Evolutionary conservation across 2,797 vertebrate genomes (phyloP), one percentile per base, ranked within the genome.

Genomic region (Fundulus diaphanus): DNA sequence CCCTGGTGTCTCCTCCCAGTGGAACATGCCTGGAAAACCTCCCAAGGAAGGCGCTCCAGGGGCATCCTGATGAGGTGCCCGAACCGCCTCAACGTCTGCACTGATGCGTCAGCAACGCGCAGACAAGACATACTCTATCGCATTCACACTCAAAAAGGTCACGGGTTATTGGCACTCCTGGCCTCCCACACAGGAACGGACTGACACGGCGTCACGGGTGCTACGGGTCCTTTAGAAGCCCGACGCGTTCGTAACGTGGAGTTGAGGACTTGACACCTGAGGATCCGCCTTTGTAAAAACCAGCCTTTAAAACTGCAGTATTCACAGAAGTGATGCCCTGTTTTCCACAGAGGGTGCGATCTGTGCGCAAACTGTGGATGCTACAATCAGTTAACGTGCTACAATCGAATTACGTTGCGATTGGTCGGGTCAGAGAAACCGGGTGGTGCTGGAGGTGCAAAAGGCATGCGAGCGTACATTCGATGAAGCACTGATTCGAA

Each of bases 401-500:
- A 94, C 92, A 92, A 90, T 94, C 86, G 73, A 80, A 91, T 86
- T 79, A 82, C 71, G 78, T 88, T 82, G 86, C 52, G 81, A 82
- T 86, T 70, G 79, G 80, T 79, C 75, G 73, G 68, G 81, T 77
- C 16, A 67, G 63, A 76, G 82, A 80, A 76, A 79, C 80, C 82
- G 59, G 70, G 77, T 40, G 85, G 87, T 76, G 85, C 80, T 66
- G 85, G 84, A 90, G 88, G 90, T 93, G 90, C 92, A 93, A 94
- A 91, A 94, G 92, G 92, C 94, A 94, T 95, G 94, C 92, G 81
- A 92, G 85, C 88, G 82, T 94, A 95, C 93, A 95, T 95, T 95
- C 92, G 90, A 81, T 89, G 87, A 88, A 87, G 89, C 87, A 84
- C 90, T 86, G 87, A 85, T 59, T 16, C 71, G 77, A 71, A 78